Evolutionary conservation across 2,888 invertebrate genomes (phyloP).

Genomic region (Onchidella celtica): DNA sequence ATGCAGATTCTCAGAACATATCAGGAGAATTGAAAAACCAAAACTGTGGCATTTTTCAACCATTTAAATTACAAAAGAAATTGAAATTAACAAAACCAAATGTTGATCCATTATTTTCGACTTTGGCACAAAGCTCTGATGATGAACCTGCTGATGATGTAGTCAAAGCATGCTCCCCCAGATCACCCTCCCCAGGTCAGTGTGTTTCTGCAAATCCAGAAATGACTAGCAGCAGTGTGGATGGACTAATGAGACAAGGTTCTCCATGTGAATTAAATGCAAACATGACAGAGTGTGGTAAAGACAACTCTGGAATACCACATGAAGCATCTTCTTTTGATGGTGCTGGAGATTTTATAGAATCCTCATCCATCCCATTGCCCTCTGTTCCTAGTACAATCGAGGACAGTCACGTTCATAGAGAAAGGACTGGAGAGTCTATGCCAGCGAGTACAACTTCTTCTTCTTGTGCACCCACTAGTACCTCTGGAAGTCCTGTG

Average conservation of each 20-base stretch:
- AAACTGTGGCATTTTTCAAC: constrained; percentile 20
- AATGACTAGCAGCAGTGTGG: not conserved
- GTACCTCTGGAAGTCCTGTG: not conserved
- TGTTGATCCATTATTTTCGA: constrained; percentile 33
- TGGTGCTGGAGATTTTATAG: not conserved
- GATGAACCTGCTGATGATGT: constrained; percentile 23
- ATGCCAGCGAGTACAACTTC: not conserved
- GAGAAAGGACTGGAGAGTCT: not conserved
- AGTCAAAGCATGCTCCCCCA: not conserved
- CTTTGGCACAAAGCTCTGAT: constrained; percentile 31
- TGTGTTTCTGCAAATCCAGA: not conserved
- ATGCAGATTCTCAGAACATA: not conserved
- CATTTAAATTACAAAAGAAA: constrained; percentile 31
- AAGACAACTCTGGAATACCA: too few species aligned
- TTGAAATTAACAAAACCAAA: not conserved
- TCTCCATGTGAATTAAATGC: not conserved
- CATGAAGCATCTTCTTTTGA: not conserved
- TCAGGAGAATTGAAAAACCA: not conserved
- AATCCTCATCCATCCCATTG: not conserved
- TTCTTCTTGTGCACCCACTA: not conserved
- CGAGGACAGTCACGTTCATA: not conserved
- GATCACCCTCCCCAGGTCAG: not conserved
- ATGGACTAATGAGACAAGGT: not conserved
- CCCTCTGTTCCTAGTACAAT: not conserved
- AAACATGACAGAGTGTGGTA: not conserved